Evolutionary conservation across 2,888 invertebrate species (phyloP).

Genomic region (Eucriotettix oculatus): DNA sequence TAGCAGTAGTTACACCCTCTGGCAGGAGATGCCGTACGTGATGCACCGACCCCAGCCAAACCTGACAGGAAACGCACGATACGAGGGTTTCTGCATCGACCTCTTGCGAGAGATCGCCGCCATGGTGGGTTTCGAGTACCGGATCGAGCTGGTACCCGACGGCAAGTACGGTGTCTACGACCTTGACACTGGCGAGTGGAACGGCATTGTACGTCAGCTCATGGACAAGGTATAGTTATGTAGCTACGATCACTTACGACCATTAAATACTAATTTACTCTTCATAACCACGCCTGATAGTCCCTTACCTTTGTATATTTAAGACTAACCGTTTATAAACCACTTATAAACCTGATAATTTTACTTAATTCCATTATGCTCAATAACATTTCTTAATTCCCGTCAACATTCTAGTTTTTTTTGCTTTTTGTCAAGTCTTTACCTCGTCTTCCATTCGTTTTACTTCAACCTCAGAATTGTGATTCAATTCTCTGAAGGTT

Average conservation of each 20-base stretch:
- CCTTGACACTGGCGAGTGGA: slow-evolving; percentile 57
- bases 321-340: no score
- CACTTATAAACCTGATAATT: no score
- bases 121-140: slow-evolving; percentile 49
- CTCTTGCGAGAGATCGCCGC: slow-evolving; percentile 43
- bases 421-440: no score
- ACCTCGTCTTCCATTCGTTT: no score
- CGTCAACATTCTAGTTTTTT: no score
- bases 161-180: slow-evolving; percentile 58
- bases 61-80: slow-evolving; percentile 42
- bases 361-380: no score
- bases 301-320: no score
- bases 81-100: slow-evolving; percentile 60
- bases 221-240: slow-evolving; percentile 54
- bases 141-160: slow-evolving; percentile 44
- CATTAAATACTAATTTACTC: neutral
- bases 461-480: no score
- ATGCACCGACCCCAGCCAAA: slow-evolving; percentile 32
- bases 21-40: slow-evolving; percentile 39
- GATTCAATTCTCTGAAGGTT: no score
- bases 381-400: no score
- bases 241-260: slow-evolving; percentile 13
- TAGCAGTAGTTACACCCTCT: no score
- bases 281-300: no score
- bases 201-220: slow-evolving; percentile 47